A percentile compares a stretch with the other conserved stretches of the same genome.
Evolutionary conservation across 2,888 invertebrate species (phyloP).

Genomic region (Catocala sponsa): DNA sequence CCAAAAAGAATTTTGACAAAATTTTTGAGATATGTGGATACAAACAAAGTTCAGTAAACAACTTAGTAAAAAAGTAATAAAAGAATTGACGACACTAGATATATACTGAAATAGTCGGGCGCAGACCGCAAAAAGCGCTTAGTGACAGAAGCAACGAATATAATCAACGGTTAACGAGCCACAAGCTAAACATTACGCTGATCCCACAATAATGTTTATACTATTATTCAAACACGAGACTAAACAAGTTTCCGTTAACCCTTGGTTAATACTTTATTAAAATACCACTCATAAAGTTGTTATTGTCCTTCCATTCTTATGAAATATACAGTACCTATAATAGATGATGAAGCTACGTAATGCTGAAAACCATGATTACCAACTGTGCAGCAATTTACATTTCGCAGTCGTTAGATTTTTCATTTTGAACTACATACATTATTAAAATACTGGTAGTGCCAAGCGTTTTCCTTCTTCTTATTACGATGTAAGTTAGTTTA

Average conservation of each 20-base stretch:
- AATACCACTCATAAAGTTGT: conserved; percentile 11
- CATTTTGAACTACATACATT: too few species aligned
- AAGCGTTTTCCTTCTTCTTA: too few species aligned
- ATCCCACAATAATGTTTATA: conserved; percentile 48
- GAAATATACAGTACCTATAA: background rate
- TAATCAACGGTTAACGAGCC: conserved; percentile 47
- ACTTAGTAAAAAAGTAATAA: conserved; percentile 26
- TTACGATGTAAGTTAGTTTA: too few species aligned
- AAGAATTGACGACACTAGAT: conserved; percentile 18
- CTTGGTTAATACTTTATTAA: conserved; percentile 29
- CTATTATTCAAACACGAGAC: conserved; percentile 45
- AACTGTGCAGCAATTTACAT: too few species aligned
- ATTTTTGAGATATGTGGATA: conserved; percentile 46
- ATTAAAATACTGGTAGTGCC: too few species aligned
- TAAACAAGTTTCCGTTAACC: conserved; percentile 46
- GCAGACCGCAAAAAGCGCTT: conserved; percentile 41
- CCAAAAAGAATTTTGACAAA: conserved; percentile 66
- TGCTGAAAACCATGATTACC: background rate
- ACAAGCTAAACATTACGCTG: conserved; percentile 43
- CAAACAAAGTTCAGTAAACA: conserved; percentile 34
- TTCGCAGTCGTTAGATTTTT: too few species aligned
- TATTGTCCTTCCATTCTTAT: background rate
- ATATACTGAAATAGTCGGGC: conserved; percentile 23
- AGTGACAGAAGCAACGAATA: conserved; percentile 36
- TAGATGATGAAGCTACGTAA: too few species aligned